These are phyloP conservation scores for Cyanoliseus patagonus DNA, from an alignment of 2,113 vertebrate genomes.

Conservation along the genomic window DNA sequence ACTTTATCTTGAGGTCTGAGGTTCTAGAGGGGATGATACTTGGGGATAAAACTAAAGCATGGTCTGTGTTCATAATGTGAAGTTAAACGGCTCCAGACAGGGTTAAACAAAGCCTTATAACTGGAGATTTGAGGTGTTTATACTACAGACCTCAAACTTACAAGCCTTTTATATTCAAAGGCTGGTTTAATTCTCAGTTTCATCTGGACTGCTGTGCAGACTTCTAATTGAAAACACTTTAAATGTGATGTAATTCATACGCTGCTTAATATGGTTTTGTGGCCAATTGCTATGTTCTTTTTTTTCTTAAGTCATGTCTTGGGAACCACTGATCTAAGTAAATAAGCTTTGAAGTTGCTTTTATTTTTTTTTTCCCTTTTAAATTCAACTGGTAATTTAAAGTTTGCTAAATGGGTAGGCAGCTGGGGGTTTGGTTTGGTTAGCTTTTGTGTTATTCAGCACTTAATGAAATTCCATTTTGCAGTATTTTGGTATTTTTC, in stretches of 20 bases:
- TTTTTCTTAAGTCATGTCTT: neutral
- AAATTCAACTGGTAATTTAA: neutral
- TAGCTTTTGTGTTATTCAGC: neutral
- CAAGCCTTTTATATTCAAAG: neutral
- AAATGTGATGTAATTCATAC: neutral
- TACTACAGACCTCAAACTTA: neutral
- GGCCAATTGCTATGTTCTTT: neutral
- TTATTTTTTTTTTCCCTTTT: neutral
- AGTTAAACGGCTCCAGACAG: neutral
- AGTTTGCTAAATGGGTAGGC: neutral
- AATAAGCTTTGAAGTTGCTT: neutral
- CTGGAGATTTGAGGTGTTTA: slow-evolving; percentile 6
- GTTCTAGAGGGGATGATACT: neutral
- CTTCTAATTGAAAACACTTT: slow-evolving; percentile 24
- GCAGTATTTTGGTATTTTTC: neutral
- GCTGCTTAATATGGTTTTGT: neutral
- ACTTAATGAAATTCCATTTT: neutral
- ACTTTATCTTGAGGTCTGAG: neutral
- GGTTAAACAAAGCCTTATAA: neutral
- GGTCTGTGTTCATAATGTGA: neutral
- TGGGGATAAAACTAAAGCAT: neutral
- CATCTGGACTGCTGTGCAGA: neutral
- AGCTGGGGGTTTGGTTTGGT: neutral
- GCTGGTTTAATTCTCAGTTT: neutral
- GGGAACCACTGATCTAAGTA: neutral